Base-by-base conservation (phyloP, 2,113 vertebrate species). In the Antechinus flavipes region DNA sequence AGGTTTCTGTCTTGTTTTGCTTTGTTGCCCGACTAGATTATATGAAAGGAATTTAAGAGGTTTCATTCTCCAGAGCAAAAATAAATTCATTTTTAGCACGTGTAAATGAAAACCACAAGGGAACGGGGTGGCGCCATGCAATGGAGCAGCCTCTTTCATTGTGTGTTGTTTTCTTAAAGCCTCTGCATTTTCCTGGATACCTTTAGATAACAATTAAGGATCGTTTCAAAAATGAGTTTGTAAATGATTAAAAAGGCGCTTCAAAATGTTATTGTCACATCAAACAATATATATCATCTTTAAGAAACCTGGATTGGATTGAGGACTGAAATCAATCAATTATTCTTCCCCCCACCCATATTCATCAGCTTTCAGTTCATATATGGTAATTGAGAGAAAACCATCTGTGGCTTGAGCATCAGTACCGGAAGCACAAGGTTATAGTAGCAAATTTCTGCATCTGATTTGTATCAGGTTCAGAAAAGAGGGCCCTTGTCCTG, bases 361-460 rank as follows among this genome's bases (percentile, higher is more conserved):
- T 42, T 84, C 95, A 97, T 94, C 93, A 84, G 8, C 93, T 52
- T 0, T 95, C 95, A 96, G 95, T 97, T 98, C 94, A 93, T 92
- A 93, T 94, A 55, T 95, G 94, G 94, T 98, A 98, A 98, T 96
- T 97, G 98, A 97, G 93, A 93, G 95, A 95, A 97, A 35, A 53
- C 47, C 91, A 96, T 54, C 91, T 96, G 54, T 90, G 96, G 68
- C 95, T 98, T 98, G n/a, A 97, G 94, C 96, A 91, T 97, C 95
- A 95, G 96, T 92, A 94, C 76, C 54, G 94, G 95, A 97, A 98
- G 97, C 97, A 56, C 97, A 94, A 96, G 96, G 92, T 98, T 93
- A 97, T 95, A 98, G 91, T 58, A 95, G 56, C 97, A 96, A 96
- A 96, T 97, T 96, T 96, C 47, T 24, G 1, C 61, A 90, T 76